Evolutionary conservation across 2,113 vertebrate species (phyloP), one percentile per base, ranked within the genome.

Genomic region (Elachura formosa): DNA sequence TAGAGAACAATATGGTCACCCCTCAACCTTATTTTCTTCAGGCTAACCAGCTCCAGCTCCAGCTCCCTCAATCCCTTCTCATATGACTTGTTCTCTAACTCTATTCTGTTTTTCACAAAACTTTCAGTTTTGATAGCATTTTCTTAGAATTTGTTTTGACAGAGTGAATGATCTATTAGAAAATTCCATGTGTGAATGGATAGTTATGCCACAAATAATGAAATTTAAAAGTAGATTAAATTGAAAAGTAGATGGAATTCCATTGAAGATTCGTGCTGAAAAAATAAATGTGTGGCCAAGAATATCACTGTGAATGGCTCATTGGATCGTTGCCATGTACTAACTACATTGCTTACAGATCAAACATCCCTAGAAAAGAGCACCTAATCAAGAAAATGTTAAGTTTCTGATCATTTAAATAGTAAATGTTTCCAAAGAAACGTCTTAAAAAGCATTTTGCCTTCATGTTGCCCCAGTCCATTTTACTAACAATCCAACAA

Each of bases 281-380:
- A 14, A 3, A 46, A 58, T 26, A 8, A 7, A 46, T 9, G 3
- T 0, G 0, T 48, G 16, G 34, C 8, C 55, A 40, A 84, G 46
- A 26, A 41, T 48, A 79, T 51, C 19, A 25, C 8, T 25, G 11
- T 33, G 25, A 83, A 49, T 14, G 17, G 6, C 10, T 62, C 36
- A 22, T 36, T 51, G 36, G 9, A 46, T 2, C 6, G 7, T 54
- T 84, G 43, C 11, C 1, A 0, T 25, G 20, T 56, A 8, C 12
- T 48, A 4, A 8, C 12, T 48, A 4, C 34, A 41, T 38, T 74
- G 6, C 78, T 82, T 79, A 36, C 3, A 29, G 26, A 58, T 24
- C 14, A 58, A 69, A 77, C 7, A 40, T 31, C 48, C 4, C 26
- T 59, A 31, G 31, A 90, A 64, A 52, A 69, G 45, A 58, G 17